These are phyloP conservation scores for Blastobasis adustella DNA, from an alignment of 2,888 invertebrate species.

Conservation along the genomic window DNA sequence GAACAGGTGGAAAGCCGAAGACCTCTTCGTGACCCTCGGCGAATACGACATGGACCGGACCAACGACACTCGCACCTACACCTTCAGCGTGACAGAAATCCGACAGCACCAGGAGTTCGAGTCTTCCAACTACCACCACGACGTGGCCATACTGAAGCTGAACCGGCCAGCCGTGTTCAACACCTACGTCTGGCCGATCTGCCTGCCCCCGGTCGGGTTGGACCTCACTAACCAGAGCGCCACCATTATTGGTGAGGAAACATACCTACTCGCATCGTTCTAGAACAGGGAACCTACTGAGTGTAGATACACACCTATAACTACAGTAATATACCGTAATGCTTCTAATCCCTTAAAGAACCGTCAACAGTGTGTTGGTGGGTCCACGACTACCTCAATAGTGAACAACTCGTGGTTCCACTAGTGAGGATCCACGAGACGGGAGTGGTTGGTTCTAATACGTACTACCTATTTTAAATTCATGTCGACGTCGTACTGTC, in stretches of 20 bases:
- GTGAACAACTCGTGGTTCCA: too few relatives aligned
- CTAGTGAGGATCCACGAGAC: too few relatives aligned
- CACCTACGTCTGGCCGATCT: slow-evolving; percentile 89
- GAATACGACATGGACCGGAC: slow-evolving; percentile 83
- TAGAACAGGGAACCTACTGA: too few relatives aligned
- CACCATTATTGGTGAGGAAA: slow-evolving; percentile 76
- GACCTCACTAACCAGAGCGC: slow-evolving; percentile 77
- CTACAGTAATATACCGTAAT: too few relatives aligned
- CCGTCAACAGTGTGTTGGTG: too few relatives aligned
- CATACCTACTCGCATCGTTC: too few relatives aligned
- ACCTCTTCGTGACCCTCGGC: slow-evolving; percentile 83
- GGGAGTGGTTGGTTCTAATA: too few relatives aligned
- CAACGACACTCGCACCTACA: slow-evolving; percentile 81
- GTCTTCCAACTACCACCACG: slow-evolving; percentile 80
- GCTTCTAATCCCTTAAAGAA: too few relatives aligned
- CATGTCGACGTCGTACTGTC: too few relatives aligned
- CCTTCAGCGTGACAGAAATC: slow-evolving; percentile 80
- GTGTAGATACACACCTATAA: too few relatives aligned
- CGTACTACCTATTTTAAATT: too few relatives aligned
- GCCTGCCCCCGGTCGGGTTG: slow-evolving; percentile 81
- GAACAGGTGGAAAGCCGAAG: slow-evolving; percentile 71
- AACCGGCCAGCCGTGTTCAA: slow-evolving; percentile 80
- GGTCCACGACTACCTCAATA: too few relatives aligned
- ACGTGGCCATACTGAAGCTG: slow-evolving; percentile 84
- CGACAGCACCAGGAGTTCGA: slow-evolving; percentile 81